A percentile compares a stretch with the other conserved stretches of the same genome.
Conservation (phyloP, 2,888 invertebrate genomes). For the Toxonevra muliebris region DNA sequence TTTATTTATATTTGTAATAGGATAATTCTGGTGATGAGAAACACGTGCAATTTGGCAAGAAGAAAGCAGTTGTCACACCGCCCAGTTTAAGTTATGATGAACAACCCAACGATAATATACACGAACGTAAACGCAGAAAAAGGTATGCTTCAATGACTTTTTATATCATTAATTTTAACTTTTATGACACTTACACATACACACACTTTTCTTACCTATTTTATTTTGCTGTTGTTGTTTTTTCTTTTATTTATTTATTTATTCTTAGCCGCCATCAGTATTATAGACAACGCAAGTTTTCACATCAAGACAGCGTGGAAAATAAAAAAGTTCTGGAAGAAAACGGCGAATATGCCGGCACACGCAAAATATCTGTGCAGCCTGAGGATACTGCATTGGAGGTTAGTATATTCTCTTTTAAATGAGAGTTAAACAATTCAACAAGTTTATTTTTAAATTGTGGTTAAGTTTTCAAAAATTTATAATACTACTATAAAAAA, state of each 20-base stretch:
- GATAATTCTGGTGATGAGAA: constrained; percentile 64
- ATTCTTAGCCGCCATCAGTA: constrained; percentile 70
- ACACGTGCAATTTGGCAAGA: constrained; percentile 67
- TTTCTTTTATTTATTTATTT: constrained; percentile 1
- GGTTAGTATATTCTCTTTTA: constrained; percentile 54
- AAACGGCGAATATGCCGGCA: constrained; percentile 56
- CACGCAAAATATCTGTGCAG: constrained; percentile 73
- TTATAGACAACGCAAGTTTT: constrained; percentile 78
- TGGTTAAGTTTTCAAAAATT: no score
- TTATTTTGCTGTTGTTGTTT: background rate
- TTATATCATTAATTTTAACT: no score
- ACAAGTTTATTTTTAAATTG: no score
- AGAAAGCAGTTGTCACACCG: constrained; percentile 60
- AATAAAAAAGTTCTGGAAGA: constrained; percentile 58
- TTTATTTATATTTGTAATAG: constrained; percentile 30
- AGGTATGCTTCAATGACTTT: constrained; percentile 56
- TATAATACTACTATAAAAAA: no score
- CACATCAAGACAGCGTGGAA: constrained; percentile 77
- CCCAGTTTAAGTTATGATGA: constrained; percentile 60
- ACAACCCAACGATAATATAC: constrained; percentile 62
- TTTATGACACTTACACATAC: no score
- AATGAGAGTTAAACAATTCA: no score
- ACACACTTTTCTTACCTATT: no score
- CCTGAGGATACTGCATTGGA: constrained; percentile 81
- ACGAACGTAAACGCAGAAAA: constrained; percentile 67